phyloP scores from a whole-genome alignment of 1,140 invertebrate genomes.

The Drosophila punjabiensis region DNA sequence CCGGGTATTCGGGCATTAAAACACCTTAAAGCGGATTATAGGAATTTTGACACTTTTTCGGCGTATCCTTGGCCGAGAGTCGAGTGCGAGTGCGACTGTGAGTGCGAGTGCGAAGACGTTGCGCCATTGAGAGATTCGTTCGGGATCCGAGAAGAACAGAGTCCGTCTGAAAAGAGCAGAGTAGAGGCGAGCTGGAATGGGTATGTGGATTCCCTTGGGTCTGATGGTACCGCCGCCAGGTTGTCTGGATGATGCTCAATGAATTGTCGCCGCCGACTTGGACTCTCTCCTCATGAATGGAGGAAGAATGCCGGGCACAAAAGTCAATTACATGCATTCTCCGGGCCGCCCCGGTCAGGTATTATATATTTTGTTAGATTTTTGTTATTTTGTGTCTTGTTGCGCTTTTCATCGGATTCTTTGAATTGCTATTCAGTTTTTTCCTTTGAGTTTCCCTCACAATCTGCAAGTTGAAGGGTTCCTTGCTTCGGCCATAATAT shows the following conservation, averaged over 20 bases:
- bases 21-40: constrained; percentile 83
- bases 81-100: constrained; percentile 53
- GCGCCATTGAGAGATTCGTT: constrained; percentile 79
- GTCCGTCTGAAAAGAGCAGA: constrained; percentile 33
- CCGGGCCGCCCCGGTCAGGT: constrained; percentile 43
- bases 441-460: constrained; percentile 33
- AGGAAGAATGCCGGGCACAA: constrained; percentile 65
- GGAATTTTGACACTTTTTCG: constrained; percentile 83
- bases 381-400: constrained; percentile 64
- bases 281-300: constrained; percentile 38
- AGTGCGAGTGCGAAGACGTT: constrained; percentile 60
- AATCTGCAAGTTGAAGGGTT: constrained; percentile 68
- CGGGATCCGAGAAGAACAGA: constrained; percentile 26
- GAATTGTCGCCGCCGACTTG: constrained; percentile 65
- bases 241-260: constrained; percentile 67
- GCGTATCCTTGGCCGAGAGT: constrained; percentile 65
- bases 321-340: constrained; percentile 83
- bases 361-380: constrained; percentile 60
- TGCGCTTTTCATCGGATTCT: constrained; percentile 74
- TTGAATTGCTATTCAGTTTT: constrained; percentile 52
- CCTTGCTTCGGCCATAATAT: constrained; percentile 39
- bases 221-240: constrained; percentile 43
- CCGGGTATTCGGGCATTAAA: constrained; percentile 70
- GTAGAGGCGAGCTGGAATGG: constrained; percentile 36
- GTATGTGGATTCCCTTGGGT: constrained; percentile 35